These are phyloP conservation scores for Mustela nigripes DNA, from an alignment of 2,113 vertebrate species.

Conservation along the genomic window DNA sequence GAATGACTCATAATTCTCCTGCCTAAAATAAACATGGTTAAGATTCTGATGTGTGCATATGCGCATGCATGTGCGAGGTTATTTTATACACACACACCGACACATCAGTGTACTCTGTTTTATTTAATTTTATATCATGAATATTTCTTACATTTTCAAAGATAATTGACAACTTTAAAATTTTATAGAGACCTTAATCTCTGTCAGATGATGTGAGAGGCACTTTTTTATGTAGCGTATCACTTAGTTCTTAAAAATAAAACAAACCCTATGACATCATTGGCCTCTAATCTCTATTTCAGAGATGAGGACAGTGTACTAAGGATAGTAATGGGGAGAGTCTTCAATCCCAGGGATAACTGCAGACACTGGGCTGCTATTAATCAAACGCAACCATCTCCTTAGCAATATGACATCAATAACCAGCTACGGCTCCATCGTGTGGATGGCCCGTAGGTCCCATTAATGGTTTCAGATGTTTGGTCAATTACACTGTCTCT, in stretches of 20 bases:
- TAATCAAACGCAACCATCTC: neutral
- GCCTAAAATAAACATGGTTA: neutral
- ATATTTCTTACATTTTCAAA: constrained; percentile 6
- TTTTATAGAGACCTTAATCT: neutral
- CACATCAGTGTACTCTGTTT: neutral
- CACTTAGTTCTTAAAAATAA: neutral
- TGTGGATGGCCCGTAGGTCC: neutral
- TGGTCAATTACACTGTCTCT: neutral
- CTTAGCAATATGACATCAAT: neutral
- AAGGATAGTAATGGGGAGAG: neutral
- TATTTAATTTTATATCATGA: neutral
- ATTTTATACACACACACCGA: neutral
- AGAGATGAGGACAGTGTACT: neutral
- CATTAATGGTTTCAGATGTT: neutral
- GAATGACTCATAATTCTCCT: constrained; percentile 18
- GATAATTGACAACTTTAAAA: neutral
- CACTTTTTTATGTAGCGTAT: neutral
- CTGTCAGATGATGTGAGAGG: neutral
- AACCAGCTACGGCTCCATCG: neutral
- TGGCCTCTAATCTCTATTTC: neutral
- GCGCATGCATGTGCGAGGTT: neutral
- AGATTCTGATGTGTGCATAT: neutral
- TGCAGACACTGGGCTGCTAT: neutral
- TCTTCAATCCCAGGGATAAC: neutral
- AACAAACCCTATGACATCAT: neutral